phyloP scores from a whole-genome alignment of 2,888 invertebrate genomes.

The Hirtodrosophila cameraria region DNA sequence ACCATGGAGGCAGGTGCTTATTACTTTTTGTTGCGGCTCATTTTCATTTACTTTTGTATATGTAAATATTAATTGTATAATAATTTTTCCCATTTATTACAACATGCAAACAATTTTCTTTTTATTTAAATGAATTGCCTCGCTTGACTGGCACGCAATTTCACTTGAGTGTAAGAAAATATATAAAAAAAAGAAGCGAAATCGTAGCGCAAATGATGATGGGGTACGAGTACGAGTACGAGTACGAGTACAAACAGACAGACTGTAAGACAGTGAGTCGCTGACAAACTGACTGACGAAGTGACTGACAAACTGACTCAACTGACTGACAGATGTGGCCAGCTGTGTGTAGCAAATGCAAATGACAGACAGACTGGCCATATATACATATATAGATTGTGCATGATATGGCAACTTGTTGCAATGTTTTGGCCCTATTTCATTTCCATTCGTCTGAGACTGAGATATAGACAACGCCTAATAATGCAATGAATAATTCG shows the following conservation, averaged over 20 bases:
- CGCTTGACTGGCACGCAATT: conserved; percentile 73
- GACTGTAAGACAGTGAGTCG: conserved; percentile 17
- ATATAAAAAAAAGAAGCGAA: conserved; percentile 39
- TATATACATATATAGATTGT: too few species aligned
- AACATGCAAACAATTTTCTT: conserved; percentile 68
- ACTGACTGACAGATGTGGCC: conserved; percentile 41
- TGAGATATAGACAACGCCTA: conserved; percentile 21
- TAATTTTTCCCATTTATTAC: conserved; percentile 71
- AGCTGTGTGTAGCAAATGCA: conserved; percentile 40
- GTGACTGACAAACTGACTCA: conserved; percentile 24
- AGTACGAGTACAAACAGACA: conserved; percentile 10
- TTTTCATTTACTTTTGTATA: conserved; percentile 2
- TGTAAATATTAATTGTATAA: conserved; percentile 68
- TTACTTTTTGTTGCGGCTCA: conserved; percentile 20
- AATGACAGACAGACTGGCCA: conserved; percentile 32
- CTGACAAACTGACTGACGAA: conserved; percentile 21
- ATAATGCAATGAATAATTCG: conserved; percentile 61
- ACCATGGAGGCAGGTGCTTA: conserved; percentile 56
- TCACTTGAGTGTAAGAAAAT: conserved; percentile 60
- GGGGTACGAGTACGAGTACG: conserved; percentile 29
- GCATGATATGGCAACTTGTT: conserved; percentile 56
- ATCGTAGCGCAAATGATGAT: conserved; percentile 53
- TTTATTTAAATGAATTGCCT: conserved; percentile 73
- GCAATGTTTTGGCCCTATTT: conserved; percentile 29
- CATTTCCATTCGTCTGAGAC: neutral